These are phyloP conservation scores for Lamprotornis superbus DNA, from an alignment of 2,113 vertebrate species.

Conservation along the genomic window DNA sequence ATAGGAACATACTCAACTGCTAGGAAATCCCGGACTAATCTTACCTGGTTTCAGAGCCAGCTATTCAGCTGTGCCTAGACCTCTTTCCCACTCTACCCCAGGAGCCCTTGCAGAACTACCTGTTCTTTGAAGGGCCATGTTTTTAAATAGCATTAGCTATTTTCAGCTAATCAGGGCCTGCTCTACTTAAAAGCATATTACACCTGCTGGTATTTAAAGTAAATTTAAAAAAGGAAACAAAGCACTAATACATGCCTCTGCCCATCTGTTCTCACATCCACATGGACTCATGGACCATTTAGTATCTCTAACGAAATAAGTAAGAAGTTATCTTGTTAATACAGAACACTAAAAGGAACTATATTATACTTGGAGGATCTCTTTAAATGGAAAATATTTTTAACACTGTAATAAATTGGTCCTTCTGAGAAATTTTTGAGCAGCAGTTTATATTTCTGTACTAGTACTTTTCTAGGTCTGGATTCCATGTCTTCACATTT, in stretches of 20 bases:
- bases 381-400: not conserved
- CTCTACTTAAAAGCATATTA: slow-evolving; percentile 48
- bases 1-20: not conserved
- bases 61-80: not conserved
- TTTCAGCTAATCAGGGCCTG: slow-evolving; percentile 29
- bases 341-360: not conserved
- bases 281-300: not conserved
- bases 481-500: not conserved
- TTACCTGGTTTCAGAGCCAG: not conserved
- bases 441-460: not conserved
- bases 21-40: not conserved
- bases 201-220: slow-evolving; percentile 47
- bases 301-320: not conserved
- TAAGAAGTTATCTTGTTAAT: not conserved
- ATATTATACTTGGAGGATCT: not conserved
- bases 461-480: not conserved
- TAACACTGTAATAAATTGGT: not conserved
- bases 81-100: not conserved
- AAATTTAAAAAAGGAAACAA: slow-evolving; percentile 42
- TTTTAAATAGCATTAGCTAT: slow-evolving; percentile 43
- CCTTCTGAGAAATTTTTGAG: not conserved
- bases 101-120: not conserved
- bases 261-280: slow-evolving; percentile 16
- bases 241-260: not conserved
- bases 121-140: not conserved